A percentile compares a stretch with the other conserved stretches of the same genome.
phyloP scores from a whole-genome alignment of 2,888 invertebrate genomes.

The Brachyptera putata region DNA sequence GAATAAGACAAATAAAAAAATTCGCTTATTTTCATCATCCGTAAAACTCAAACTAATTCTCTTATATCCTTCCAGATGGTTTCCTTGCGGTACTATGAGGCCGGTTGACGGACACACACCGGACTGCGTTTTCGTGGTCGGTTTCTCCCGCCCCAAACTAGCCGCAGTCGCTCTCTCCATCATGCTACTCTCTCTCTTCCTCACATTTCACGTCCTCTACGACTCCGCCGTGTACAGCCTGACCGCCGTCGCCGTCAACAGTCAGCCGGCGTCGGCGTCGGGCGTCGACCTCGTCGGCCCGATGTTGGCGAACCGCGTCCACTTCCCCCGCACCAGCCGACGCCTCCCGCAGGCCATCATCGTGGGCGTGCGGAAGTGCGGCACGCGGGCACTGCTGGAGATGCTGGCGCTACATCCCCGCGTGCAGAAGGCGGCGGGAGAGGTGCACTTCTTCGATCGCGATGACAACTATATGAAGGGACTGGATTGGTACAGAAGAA shows the following conservation, averaged over 20 bases:
- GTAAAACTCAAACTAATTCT: no score
- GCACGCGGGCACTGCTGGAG: conserved; percentile 92
- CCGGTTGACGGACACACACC: conserved; percentile 78
- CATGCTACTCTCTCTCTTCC: conserved; percentile 74
- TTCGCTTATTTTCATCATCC: no score
- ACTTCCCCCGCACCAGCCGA: conserved; percentile 59
- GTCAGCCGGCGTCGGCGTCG: conserved; percentile 35
- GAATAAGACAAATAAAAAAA: no score
- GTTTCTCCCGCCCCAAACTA: conserved; percentile 79
- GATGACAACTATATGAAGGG: conserved; percentile 90
- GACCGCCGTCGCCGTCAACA: conserved; percentile 43
- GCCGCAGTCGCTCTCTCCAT: conserved; percentile 75
- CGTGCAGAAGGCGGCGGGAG: conserved; percentile 88
- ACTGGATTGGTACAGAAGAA: conserved; percentile 90
- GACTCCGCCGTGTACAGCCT: conserved; percentile 77
- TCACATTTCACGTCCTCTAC: conserved; percentile 80
- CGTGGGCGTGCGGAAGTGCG: conserved; percentile 94
- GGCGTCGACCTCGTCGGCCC: conserved; percentile 41
- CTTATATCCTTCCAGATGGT: no score
- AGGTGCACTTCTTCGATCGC: conserved; percentile 96
- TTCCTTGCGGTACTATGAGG: conserved; percentile 61
- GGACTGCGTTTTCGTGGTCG: conserved; percentile 79
- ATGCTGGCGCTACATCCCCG: conserved; percentile 92
- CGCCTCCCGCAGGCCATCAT: conserved; percentile 79
- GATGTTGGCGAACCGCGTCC: conserved; percentile 47